Conservation (phyloP, 2,113 vertebrate genomes). For the Nothocercus nigrocapillus region DNA sequence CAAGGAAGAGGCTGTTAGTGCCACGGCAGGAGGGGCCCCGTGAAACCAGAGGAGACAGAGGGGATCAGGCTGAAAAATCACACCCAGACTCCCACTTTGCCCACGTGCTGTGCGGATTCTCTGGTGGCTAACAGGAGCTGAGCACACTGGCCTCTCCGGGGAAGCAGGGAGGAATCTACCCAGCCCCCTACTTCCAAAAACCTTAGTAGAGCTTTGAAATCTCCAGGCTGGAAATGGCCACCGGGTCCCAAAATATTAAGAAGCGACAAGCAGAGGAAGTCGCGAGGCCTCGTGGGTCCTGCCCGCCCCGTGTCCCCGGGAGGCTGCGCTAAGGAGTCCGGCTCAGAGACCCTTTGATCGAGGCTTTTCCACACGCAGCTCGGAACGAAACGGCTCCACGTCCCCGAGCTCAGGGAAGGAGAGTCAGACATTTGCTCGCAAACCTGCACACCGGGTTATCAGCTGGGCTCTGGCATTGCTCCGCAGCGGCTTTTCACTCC, state of each 20-base stretch:
- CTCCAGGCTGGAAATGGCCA: not conserved
- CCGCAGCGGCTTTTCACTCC: not conserved
- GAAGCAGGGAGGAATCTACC: not conserved
- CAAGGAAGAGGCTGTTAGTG: conserved; percentile 12
- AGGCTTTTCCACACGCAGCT: not conserved
- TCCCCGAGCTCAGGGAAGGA: not conserved
- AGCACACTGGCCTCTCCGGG: not conserved
- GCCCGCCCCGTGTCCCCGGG: not conserved
- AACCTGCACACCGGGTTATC: accelerated
- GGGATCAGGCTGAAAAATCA: not conserved
- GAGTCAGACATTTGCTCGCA: not conserved
- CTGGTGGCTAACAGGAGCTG: not conserved
- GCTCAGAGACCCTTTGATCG: not conserved
- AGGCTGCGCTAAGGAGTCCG: not conserved
- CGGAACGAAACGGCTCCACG: not conserved
- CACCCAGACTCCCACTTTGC: not conserved
- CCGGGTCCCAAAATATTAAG: not conserved
- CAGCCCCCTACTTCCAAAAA: not conserved
- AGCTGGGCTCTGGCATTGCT: not conserved
- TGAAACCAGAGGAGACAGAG: not conserved
- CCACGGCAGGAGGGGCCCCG: not conserved
- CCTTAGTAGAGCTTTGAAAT: not conserved
- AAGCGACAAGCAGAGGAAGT: accelerated
- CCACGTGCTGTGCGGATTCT: not conserved
- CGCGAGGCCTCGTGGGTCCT: not conserved